phyloP scores from a whole-genome alignment of 2,888 invertebrate species.

The Diadromus collaris region DNA sequence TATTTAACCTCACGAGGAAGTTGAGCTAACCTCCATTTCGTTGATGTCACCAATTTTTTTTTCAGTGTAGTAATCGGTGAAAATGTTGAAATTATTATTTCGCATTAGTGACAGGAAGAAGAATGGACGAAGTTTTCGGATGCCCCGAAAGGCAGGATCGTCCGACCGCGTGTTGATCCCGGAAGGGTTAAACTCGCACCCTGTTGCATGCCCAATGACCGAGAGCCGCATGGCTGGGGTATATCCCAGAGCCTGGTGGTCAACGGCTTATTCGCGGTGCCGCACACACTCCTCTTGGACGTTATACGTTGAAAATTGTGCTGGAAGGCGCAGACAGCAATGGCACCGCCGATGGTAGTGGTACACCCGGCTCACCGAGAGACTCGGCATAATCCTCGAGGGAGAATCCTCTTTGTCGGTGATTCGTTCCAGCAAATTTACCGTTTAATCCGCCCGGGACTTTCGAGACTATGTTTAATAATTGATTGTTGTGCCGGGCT shows the following conservation, averaged over 20 bases:
- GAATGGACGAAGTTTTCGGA: conserved; percentile 21
- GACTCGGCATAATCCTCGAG: conserved; percentile 44
- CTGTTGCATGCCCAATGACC: conserved; percentile 50
- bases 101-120: not conserved
- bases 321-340: conserved; percentile 18
- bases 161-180: conserved; percentile 38
- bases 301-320: conserved; percentile 39
- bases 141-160: conserved; percentile 14
- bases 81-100: not conserved
- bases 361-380: conserved; percentile 11
- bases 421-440: conserved; percentile 43
- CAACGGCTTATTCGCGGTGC: conserved; percentile 47
- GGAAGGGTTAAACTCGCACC: conserved; percentile 45
- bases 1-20: too few species aligned
- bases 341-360: not conserved
- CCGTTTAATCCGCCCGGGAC: conserved; percentile 29
- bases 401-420: conserved; percentile 25
- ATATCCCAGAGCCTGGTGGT: conserved; percentile 42
- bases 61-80: too few species aligned
- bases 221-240: conserved; percentile 26
- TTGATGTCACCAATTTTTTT: too few species aligned
- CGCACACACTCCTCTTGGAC: conserved; percentile 32
- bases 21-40: too few species aligned
- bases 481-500: conserved; percentile 26
- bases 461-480: conserved; percentile 21